Evolutionary conservation across 2,888 invertebrate genomes (phyloP), one percentile per base, ranked within the genome.

Genomic region (Heliconius charithonia): DNA sequence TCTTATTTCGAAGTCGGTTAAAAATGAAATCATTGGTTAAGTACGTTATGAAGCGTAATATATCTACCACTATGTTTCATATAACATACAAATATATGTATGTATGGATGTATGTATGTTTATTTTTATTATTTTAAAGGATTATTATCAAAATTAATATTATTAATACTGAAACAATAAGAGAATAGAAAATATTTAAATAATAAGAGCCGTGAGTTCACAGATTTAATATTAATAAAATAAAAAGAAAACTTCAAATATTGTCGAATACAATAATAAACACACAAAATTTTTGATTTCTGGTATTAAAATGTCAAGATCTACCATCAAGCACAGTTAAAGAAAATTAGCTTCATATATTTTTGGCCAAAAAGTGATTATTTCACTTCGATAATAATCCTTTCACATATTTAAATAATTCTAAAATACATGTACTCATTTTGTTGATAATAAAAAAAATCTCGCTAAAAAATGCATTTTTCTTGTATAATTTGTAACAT

Each of bases 1-100:
- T 59, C 59, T n/a, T n/a, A 10, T 59, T 59, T n/a, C n/a, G 59
- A n/a, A 59, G 12, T 59, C n/a, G 59, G 59, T 59, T 59, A 59
- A 59, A 77, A 45, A 71, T 45, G 62, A 74, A 41, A 29, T 69
- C 77, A 78, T 81, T 59, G 59, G 59, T 81, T 82, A 80, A 81
- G 76, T 80, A 82, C 71, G 77, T 71, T 77, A 72, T 22, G 37
- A 78, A 65, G 65, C 66, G 75, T 56, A 66, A 66, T 62, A 72
- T 45, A 77, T 65, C 51, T 69, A 69, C 16, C 63, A 51, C 25
- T 71, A 45, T 72, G 32, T 65, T 65, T 71, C 37, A 71, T 56
- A 59, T n/a, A n/a, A n/a, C n/a, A n/a, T n/a, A n/a, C n/a, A n/a
- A n/a, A n/a, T n/a, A n/a, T n/a, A n/a, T n/a, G n/a, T n/a, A n/a